Base-by-base conservation (phyloP, 2,113 vertebrate species). In the Panthera uncia region DNA sequence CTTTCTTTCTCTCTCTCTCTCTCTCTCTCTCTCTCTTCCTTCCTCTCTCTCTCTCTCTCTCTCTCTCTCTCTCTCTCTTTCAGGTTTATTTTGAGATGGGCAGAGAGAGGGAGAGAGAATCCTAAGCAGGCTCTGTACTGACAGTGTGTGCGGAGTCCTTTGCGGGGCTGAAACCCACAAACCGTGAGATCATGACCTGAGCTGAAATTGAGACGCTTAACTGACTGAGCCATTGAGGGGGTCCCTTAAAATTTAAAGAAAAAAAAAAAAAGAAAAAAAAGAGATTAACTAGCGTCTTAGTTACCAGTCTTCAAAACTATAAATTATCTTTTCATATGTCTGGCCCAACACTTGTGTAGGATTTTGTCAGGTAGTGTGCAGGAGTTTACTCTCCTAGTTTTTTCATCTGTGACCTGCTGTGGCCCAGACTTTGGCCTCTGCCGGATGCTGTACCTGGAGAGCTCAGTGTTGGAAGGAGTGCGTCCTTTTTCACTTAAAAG, bases 1-100 rank as follows among this genome's bases (percentile, higher is more conserved):
- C 6, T 45, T 0, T 45, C 7, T 89, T 78, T 19, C 4, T 41
- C 7, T 45, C 14, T 57, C 7, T 8, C 3, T 23, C 45, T 45
- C 7, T 45, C 45, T 8, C 21, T 23, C 3, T 61, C 8, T 61
- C 1, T 23, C 3, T 23, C 57, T 8, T 23, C 2, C 57, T 23
- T 0, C 3, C 21, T 61, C 3, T 7, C 21, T 61, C 7, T 0
- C 41, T 5, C 1, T 8, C 7, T 45, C 45, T 45, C 45, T 45
- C 45, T 45, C 7, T 45, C 1, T 45, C 45, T 45, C 45, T 61
- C 0, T 21, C 21, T 61, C 8, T 23, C 21, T 61, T 61, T 8
- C 7, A 55, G 18, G 57, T 23, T 61, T 61, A 21, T 61, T 61
- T 61, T 61, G 21, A 61, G 57, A 74, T 0, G 38, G 41, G 73